Evolutionary conservation across 2,113 vertebrate species (phyloP).

Genomic region (Crotalus tigris): DNA sequence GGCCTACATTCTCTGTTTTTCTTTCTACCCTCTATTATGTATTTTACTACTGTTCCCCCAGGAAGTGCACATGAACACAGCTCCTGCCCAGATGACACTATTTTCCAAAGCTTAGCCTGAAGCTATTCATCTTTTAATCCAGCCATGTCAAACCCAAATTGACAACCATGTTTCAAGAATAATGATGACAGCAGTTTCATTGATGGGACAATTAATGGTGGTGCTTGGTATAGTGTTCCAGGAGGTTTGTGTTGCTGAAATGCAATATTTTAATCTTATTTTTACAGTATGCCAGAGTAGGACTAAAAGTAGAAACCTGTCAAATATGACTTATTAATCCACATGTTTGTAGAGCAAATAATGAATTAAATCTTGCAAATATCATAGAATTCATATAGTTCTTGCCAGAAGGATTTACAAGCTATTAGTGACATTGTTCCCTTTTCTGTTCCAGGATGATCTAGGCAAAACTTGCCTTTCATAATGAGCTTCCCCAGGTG

Average conservation of each 20-base stretch:
- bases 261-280: not conserved
- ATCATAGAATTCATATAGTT: not conserved
- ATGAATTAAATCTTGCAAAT: not conserved
- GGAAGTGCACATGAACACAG: slow-evolving; percentile 93
- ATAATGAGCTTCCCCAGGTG: not conserved
- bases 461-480: not conserved
- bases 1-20: not conserved
- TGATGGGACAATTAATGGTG: slow-evolving; percentile 95
- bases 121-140: slow-evolving; percentile 91
- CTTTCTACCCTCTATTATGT: no score
- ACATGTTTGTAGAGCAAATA: not conserved
- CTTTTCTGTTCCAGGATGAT: not conserved
- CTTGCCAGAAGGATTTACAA: not conserved
- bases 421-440: not conserved
- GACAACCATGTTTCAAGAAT: slow-evolving; percentile 86
- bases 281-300: not conserved
- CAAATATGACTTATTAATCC: not conserved
- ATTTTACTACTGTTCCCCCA: slow-evolving; percentile 50
- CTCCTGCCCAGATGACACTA: slow-evolving; percentile 87
- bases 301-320: not conserved
- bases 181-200: slow-evolving; percentile 95
- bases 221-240: slow-evolving; percentile 96
- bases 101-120: slow-evolving; percentile 89
- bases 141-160: slow-evolving; percentile 83
- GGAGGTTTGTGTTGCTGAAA: slow-evolving; percentile 73